These are phyloP conservation scores for Villa cingulata DNA, from an alignment of 2,888 invertebrate species.

Conservation along the genomic window DNA sequence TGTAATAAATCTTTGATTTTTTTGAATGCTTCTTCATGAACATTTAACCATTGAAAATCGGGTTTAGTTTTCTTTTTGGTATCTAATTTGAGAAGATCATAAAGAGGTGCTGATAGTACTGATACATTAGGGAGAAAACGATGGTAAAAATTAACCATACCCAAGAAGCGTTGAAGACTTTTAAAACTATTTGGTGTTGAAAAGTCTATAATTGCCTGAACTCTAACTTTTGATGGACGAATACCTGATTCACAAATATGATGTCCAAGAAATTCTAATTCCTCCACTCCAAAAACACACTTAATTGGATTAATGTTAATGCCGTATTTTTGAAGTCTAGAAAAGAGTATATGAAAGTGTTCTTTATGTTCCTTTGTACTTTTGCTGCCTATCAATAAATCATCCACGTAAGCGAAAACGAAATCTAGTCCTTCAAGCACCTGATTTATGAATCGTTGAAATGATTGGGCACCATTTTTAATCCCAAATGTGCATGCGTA, in stretches of 20 bases:
- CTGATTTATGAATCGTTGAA: constrained; percentile 15
- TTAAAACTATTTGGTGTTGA: background rate
- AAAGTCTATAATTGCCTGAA: background rate
- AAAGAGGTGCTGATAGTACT: background rate
- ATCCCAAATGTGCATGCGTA: constrained; percentile 27
- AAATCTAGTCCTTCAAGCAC: constrained; percentile 16
- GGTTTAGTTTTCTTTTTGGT: background rate
- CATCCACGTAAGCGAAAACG: constrained; percentile 18
- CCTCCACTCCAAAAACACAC: constrained; percentile 4
- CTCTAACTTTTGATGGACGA: background rate
- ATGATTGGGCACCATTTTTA: background rate
- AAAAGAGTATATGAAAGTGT: constrained; percentile 13
- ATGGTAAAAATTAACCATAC: no score
- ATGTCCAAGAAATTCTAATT: background rate
- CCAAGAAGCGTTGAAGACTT: no score
- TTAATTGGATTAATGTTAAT: constrained; percentile 14
- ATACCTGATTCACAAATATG: background rate
- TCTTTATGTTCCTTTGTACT: constrained; percentile 10
- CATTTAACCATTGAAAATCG: background rate
- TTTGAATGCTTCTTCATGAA: background rate
- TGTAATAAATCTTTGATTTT: constrained; percentile 1
- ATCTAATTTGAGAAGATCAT: no score
- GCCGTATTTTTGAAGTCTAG: constrained; percentile 13
- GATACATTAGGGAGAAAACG: background rate
- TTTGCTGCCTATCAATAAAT: constrained; percentile 16